phyloP scores from a whole-genome alignment of 2,113 vertebrate species.

The Hyperoodon ampullatus region DNA sequence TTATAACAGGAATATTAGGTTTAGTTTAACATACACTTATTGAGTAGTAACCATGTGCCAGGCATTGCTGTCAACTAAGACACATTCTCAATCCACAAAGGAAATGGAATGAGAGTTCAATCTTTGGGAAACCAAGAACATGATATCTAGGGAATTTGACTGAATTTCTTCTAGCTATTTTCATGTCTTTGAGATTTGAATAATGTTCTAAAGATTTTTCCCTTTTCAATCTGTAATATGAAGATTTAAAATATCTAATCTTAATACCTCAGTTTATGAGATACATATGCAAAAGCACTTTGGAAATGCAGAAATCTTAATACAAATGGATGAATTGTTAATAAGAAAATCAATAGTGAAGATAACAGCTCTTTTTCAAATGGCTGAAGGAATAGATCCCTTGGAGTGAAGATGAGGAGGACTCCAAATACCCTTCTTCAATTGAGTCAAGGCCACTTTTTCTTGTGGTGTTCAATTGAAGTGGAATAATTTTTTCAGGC shows the following conservation, averaged over 20 bases:
- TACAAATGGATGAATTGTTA: background rate
- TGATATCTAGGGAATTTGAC: background rate
- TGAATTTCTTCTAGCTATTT: background rate
- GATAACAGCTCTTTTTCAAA: background rate
- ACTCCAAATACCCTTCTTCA: constrained; percentile 32
- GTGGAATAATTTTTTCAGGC: constrained; percentile 61
- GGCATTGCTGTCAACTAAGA: background rate
- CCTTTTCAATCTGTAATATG: background rate
- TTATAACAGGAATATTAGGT: background rate
- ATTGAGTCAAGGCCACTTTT: background rate
- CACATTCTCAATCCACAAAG: background rate
- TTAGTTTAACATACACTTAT: background rate
- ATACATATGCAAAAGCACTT: background rate
- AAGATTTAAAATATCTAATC: background rate
- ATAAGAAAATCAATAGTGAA: background rate
- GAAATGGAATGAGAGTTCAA: constrained; percentile 1
- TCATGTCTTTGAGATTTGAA: background rate
- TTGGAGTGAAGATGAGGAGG: background rate
- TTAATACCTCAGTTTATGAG: background rate
- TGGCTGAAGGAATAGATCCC: background rate
- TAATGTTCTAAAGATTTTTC: background rate
- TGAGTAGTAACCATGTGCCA: background rate
- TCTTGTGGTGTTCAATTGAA: constrained; percentile 57
- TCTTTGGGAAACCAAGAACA: background rate
- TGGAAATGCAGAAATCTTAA: background rate